Percentiles rank a stretch among this genome's conserved stretches.
Conservation (phyloP, 2,888 invertebrate genomes). For the Phortica magna region DNA sequence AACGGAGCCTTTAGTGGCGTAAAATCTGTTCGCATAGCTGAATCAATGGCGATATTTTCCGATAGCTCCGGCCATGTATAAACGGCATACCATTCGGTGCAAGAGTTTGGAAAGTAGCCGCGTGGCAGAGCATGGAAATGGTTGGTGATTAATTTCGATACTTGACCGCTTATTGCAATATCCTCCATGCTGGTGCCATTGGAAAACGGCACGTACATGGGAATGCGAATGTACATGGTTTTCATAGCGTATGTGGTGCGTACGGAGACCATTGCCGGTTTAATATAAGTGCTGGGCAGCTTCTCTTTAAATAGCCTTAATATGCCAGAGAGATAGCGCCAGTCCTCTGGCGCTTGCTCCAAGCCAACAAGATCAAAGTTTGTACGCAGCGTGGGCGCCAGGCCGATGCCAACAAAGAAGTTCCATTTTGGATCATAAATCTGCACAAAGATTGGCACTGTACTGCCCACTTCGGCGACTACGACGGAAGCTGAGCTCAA, state of each 20-base stretch:
- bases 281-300: slow-evolving; percentile 82
- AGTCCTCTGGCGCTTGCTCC: slow-evolving; percentile 87
- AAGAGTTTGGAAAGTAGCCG: slow-evolving; percentile 90
- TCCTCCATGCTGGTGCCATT: slow-evolving; percentile 60
- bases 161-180: slow-evolving; percentile 52
- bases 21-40: slow-evolving; percentile 91
- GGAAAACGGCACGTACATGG: slow-evolving; percentile 64
- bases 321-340: slow-evolving; percentile 89
- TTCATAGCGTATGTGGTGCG: slow-evolving; percentile 82
- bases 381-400: slow-evolving; percentile 85
- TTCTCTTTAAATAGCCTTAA: slow-evolving; percentile 94
- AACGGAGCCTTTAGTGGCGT: slow-evolving; percentile 88
- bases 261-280: slow-evolving; percentile 83
- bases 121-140: slow-evolving; percentile 85
- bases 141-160: slow-evolving; percentile 47
- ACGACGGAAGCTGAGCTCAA: slow-evolving; percentile 92
- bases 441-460: slow-evolving; percentile 92
- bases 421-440: slow-evolving; percentile 88
- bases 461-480: slow-evolving; percentile 83
- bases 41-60: slow-evolving; percentile 92
- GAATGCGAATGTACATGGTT: slow-evolving; percentile 75
- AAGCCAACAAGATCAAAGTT: slow-evolving; percentile 94
- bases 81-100: slow-evolving; percentile 86
- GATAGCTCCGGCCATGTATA: slow-evolving; percentile 92
- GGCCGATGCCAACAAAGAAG: slow-evolving; percentile 88